A percentile compares a stretch with the other conserved stretches of the same genome.
Evolutionary conservation across 2,113 vertebrate genomes (phyloP).

Genomic region (Nicator chloris): DNA sequence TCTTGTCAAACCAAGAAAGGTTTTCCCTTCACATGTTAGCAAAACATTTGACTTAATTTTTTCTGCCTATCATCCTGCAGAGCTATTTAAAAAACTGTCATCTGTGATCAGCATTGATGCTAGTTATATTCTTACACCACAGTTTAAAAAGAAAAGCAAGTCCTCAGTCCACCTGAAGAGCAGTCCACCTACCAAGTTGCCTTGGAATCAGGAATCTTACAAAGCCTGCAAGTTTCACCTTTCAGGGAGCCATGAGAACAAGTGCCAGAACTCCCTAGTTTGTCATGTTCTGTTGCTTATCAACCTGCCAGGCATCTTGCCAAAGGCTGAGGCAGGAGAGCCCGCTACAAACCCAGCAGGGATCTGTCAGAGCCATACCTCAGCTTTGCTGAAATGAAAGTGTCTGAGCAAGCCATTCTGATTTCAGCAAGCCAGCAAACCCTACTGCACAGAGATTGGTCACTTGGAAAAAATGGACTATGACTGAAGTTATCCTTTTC

Average conservation of each 20-base stretch:
- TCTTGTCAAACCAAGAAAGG: background rate
- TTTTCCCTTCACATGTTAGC: background rate
- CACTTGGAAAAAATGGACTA: background rate
- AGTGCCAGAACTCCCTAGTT: background rate
- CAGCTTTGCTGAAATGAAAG: background rate
- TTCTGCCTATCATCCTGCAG: background rate
- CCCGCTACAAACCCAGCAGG: background rate
- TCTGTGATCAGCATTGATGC: background rate
- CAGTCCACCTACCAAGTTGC: background rate
- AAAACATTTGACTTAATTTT: background rate
- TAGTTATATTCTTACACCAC: background rate
- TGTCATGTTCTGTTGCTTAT: background rate
- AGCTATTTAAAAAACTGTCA: background rate
- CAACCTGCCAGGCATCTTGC: constrained; percentile 3
- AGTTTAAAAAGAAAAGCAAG: background rate
- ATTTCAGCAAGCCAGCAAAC: background rate
- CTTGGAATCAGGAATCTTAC: background rate
- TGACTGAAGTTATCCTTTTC: background rate
- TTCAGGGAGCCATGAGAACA: background rate
- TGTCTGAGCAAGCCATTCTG: background rate
- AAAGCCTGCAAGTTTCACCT: background rate
- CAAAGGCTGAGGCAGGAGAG: background rate
- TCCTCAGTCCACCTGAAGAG: background rate
- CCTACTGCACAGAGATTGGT: background rate
- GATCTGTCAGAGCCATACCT: background rate